Evolutionary conservation across 2,113 vertebrate genomes (phyloP).

Genomic region (Pelusios castaneus): DNA sequence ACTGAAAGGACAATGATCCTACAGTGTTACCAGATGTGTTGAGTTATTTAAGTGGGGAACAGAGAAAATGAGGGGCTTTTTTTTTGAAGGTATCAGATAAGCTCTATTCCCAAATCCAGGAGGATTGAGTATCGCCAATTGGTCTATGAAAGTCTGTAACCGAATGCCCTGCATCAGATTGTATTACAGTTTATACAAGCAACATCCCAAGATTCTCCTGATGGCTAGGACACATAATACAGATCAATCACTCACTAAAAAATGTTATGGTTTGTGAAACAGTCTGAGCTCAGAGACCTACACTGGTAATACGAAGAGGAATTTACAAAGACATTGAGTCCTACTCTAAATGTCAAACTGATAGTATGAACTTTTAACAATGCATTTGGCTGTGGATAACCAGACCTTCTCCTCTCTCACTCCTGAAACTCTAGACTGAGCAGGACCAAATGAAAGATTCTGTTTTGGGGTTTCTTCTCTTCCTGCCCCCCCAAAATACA

Average conservation of each 20-base stretch:
- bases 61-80: conserved; percentile 83
- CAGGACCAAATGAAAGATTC: conserved; percentile 44
- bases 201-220: conserved; percentile 93
- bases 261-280: conserved; percentile 87
- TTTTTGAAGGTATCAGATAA: conserved; percentile 95
- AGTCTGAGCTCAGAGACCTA: conserved; percentile 78
- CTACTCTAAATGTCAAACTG: conserved; percentile 81
- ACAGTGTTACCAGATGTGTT: conserved; percentile 98
- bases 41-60: conserved; percentile 90
- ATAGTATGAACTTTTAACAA: conserved; percentile 82
- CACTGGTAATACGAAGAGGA: conserved; percentile 79
- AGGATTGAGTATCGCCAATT: conserved; percentile 93
- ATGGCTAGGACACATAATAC: conserved; percentile 92
- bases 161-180: conserved; percentile 85
- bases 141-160: conserved; percentile 94
- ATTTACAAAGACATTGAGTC: conserved; percentile 83
- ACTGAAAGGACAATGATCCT: conserved; percentile 95
- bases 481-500: not conserved
- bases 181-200: conserved; percentile 97
- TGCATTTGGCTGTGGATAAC: conserved; percentile 77
- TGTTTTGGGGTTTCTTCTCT: conserved; percentile 63
- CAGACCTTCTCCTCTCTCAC: conserved; percentile 66
- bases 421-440: conserved; percentile 74
- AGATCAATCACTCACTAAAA: conserved; percentile 88
- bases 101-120: conserved; percentile 93